Evolutionary conservation across 2,797 vertebrate genomes (phyloP).

Genomic region (Antennarius maculatus): DNA sequence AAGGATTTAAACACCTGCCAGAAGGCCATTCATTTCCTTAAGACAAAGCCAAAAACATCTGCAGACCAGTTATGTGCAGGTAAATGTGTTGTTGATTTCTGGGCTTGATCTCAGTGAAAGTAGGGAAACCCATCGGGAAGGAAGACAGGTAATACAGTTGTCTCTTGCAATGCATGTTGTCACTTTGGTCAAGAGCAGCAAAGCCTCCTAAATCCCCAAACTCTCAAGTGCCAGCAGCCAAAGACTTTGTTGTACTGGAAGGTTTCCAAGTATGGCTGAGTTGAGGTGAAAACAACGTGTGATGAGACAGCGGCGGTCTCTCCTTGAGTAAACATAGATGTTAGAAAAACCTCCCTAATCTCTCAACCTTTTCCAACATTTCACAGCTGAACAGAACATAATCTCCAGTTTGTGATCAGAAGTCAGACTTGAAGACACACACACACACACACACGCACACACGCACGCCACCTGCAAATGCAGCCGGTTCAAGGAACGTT

Average conservation of each 20-base stretch:
- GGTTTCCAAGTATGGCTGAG: conserved; percentile 46
- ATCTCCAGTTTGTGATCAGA: conserved; percentile 18
- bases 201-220: conserved; percentile 35
- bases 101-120: conserved; percentile 19
- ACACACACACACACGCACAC: neutral
- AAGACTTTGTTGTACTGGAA: conserved; percentile 51
- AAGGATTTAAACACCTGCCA: neutral
- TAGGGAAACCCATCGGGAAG: neutral
- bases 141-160: conserved; percentile 42
- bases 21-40: conserved; percentile 34
- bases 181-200: conserved; percentile 45
- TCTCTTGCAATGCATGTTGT: conserved; percentile 43
- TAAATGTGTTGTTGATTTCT: conserved; percentile 17
- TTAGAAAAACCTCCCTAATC: conserved; percentile 18
- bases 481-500: neutral
- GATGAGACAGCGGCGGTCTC: conserved; percentile 35
- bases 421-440: conserved; percentile 1
- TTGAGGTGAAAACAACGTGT: conserved; percentile 32
- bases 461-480: neutral
- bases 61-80: conserved; percentile 28
- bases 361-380: conserved; percentile 23
- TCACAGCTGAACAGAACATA: conserved; percentile 16
- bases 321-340: conserved; percentile 41
- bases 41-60: conserved; percentile 33
- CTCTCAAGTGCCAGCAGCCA: conserved; percentile 19